Conservation (phyloP, 2,888 invertebrate genomes). For the Perithous albicinctus region DNA sequence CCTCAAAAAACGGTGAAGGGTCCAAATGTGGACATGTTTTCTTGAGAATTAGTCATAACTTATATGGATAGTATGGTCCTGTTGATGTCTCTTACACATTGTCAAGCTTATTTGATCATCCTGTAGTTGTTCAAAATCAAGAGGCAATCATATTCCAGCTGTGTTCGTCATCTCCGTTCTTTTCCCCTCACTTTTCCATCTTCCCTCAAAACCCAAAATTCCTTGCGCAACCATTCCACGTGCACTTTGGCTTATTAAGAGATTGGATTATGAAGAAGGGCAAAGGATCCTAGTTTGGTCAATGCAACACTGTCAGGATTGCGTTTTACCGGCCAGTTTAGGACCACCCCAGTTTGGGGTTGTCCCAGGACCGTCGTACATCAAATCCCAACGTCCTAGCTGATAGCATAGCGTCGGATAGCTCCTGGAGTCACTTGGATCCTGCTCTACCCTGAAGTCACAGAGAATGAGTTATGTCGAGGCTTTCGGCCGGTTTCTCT, state of each 20-base stretch:
- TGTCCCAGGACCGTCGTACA: slow-evolving; percentile 80
- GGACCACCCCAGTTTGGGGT: slow-evolving; percentile 8
- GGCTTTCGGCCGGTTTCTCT: slow-evolving; percentile 25
- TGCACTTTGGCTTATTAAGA: slow-evolving; percentile 84
- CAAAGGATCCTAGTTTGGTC: not conserved
- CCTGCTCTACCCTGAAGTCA: slow-evolving; percentile 34
- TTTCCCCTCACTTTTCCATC: slow-evolving; percentile 24
- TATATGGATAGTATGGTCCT: too few species aligned
- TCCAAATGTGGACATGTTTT: too few species aligned
- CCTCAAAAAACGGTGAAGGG: slow-evolving; percentile 53
- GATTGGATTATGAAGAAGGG: slow-evolving; percentile 71
- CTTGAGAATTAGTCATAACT: too few species aligned
- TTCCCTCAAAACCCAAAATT: slow-evolving; percentile 42
- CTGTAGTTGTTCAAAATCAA: too few species aligned
- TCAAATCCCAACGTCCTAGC: slow-evolving; percentile 73
- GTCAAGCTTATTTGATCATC: too few species aligned
- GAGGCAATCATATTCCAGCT: not conserved
- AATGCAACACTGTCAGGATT: slow-evolving; percentile 39
- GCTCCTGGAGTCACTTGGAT: slow-evolving; percentile 23
- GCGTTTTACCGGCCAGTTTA: slow-evolving; percentile 54
- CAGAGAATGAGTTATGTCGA: slow-evolving; percentile 79
- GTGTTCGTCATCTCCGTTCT: not conserved
- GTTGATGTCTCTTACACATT: too few species aligned
- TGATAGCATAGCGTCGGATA: slow-evolving; percentile 26
- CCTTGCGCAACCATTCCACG: slow-evolving; percentile 78